Conservation (phyloP, 1,140 invertebrate species). For the Bilobella aurantiaca region DNA sequence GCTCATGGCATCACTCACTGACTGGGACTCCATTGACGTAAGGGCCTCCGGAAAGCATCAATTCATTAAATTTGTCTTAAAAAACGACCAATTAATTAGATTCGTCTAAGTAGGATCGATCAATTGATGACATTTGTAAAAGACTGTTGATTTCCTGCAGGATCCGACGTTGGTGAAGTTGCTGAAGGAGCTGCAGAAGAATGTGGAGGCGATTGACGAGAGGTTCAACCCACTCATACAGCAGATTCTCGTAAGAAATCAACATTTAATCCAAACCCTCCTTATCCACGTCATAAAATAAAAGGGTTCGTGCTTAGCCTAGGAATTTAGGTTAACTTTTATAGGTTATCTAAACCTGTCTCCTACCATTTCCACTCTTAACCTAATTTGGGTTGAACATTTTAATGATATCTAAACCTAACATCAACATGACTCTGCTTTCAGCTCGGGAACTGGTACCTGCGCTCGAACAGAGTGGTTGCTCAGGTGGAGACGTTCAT, state of each 20-base stretch:
- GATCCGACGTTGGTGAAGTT: slow-evolving; percentile 30
- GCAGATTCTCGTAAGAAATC: slow-evolving; percentile 35
- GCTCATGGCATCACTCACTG: slow-evolving; percentile 2
- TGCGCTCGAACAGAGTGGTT: slow-evolving; percentile 24
- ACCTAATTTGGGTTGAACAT: too few relatives aligned
- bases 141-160: slow-evolving; percentile 17
- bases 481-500: slow-evolving; percentile 32
- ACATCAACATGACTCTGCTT: too few relatives aligned
- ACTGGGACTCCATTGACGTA: slow-evolving; percentile 18
- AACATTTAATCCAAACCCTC: background rate
- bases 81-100: too few relatives aligned
- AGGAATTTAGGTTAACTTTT: slow-evolving; percentile 21
- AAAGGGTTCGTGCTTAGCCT: too few relatives aligned
- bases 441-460: slow-evolving; percentile 19
- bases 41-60: background rate
- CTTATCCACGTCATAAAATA: too few relatives aligned
- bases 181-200: slow-evolving; percentile 34
- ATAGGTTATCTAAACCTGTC: too few relatives aligned
- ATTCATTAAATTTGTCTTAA: too few relatives aligned
- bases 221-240: slow-evolving; percentile 36
- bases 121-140: too few relatives aligned
- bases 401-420: too few relatives aligned
- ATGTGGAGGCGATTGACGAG: slow-evolving; percentile 34
- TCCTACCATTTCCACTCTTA: too few relatives aligned
- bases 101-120: too few relatives aligned